Evolutionary conservation across 2,797 vertebrate species (phyloP), one percentile per base, ranked within the genome.

Genomic region (Oreortyx pictus): DNA sequence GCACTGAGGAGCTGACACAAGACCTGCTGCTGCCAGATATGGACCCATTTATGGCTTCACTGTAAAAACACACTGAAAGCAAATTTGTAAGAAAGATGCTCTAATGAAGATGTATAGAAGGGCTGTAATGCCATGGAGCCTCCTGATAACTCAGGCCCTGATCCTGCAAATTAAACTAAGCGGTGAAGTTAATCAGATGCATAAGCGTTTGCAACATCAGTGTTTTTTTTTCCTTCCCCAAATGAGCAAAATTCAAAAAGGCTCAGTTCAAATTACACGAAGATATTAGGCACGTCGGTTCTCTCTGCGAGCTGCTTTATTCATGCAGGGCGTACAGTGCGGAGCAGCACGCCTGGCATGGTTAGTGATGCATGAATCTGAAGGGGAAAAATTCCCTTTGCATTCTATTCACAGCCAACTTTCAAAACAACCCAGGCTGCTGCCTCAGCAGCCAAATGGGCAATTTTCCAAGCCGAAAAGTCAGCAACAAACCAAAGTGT

Each of bases 91-190:
- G 94, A 50, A 95, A 91, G 87, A 91, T 80, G 77, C 85, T 89
- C 82, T 96, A 96, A 96, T 96, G 95, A 96, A 96, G 95, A 96
- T 77, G 96, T 95, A 94, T 86, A 92, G 93, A 90, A 88, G 72
- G 93, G 92, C 74, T 91, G 93, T 89, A 96, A 96, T 92, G 93
- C 94, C 88, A 71, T 54, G 75, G 71, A 96, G 89, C 96, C 95
- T 95, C 94, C 84, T 96, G 96, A 95, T 96, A 95, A 89, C 95
- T 94, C 84, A 92, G 94, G 95, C 95, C 96, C 94, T 94, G 93
- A 96, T 95, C 93, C 94, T 95, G 95, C 96, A 96, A 96, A 96
- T 95, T 95, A 96, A 95, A 86, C 93, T 96, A 94, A 95, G 91
- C 35, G 1, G 89, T 0, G 0, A 93, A 96, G 89, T 95, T 96